Conservation (phyloP, 92 coral and sea anemone genomes). For the Hydrozoanthus gracilis region DNA sequence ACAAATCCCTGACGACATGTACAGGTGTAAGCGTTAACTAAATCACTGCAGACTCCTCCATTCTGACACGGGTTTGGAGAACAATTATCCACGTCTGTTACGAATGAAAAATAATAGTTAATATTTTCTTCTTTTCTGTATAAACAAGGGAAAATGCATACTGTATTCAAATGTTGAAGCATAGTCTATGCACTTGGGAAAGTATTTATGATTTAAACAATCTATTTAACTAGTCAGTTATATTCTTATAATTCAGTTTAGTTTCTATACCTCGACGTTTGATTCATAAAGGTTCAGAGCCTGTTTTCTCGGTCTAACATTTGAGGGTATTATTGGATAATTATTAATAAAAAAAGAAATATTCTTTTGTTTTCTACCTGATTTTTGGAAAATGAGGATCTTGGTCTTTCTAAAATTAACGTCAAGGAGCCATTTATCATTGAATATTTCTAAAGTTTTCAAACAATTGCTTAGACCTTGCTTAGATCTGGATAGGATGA, state of each 20-base stretch:
- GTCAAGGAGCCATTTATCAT: not conserved
- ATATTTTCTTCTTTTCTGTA: not conserved
- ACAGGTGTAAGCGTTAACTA: not conserved
- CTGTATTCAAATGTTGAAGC: not conserved
- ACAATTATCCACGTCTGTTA: not conserved
- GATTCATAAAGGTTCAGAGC: slow-evolving; percentile 8
- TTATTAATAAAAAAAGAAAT: too few species aligned
- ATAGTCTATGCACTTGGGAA: not conserved
- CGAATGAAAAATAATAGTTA: not conserved
- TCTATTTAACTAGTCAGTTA: too few species aligned
- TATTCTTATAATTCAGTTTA: too few species aligned
- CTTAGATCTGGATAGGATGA: not conserved
- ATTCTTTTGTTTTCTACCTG: not conserved
- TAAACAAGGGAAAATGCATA: not conserved
- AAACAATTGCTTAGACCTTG: not conserved
- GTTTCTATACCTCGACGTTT: too few species aligned
- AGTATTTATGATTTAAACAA: too few species aligned
- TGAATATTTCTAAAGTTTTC: not conserved
- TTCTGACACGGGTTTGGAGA: too few species aligned
- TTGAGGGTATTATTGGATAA: slow-evolving; percentile 4
- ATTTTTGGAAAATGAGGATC: not conserved
- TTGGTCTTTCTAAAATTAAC: not conserved
- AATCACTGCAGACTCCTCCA: not conserved
- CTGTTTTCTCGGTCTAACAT: not conserved
- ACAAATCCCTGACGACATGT: not conserved